Base-by-base conservation (phyloP, 2,113 vertebrate genomes). In the Tyrannus savana region DNA sequence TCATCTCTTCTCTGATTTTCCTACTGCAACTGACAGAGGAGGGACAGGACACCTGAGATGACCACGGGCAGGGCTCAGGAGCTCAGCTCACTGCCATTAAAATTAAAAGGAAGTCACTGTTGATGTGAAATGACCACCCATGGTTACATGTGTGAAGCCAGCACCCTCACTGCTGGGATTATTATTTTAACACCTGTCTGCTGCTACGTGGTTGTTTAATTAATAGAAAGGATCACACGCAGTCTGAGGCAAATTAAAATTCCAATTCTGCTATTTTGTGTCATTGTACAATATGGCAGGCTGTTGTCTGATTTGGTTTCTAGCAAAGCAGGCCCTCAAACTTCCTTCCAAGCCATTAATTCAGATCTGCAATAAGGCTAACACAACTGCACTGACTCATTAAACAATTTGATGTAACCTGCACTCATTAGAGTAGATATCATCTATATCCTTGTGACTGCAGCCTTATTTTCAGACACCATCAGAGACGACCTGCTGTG, bases 331-430 rank as follows among this genome's bases (percentile, higher is more conserved):
- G 59, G 41, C 83, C 66, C 68, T 69, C 60, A 90, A 86, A 94
- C 76, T 89, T 93, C 85, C 92, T 94, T 95, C 80, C 84, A 72
- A 94, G 77, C 52, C 92, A 93, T 95, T 93, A 95, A 88, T 92
- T 87, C 91, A 82, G 71, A 53, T 37, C n/a, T 67, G 79, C 69
- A 96, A 50, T 75, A 81, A 82, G 89, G 62, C 89, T 60, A 88
- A 79, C 60, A 73, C 73, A 93, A 87, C 73, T 53, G 60, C 78
- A 71, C 39, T 52, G 92, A 56, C 88, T 96, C 95, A 95, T 90
- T 96, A 94, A 69, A 83, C 66, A 84, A 93, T 95, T 71, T 42
- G 68, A 88, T 86, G 87, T 73, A 92, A 90, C 77, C 80, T 78
- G 83, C 42, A 14, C 84, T 96, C 71, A 39, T 93, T 84, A 94